Base-by-base conservation (phyloP, 2,888 invertebrate species). In the Cephus sareptanus region DNA sequence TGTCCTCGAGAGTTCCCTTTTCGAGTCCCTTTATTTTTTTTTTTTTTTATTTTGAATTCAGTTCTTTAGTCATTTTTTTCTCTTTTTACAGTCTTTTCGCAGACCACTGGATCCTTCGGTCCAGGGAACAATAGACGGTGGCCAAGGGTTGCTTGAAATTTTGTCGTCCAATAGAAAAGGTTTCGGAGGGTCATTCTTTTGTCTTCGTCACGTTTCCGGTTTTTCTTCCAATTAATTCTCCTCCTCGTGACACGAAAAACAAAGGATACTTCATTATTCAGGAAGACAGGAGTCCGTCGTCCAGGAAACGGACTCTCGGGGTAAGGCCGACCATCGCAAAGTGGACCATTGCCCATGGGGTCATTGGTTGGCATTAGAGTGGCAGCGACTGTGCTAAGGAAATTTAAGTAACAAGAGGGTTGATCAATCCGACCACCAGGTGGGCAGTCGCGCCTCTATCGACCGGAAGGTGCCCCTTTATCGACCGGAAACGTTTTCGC, bases 391-490 rank as follows among this genome's bases (percentile, higher is more conserved):
- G 71, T 71, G 71, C 31, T 71, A 71, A 33, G 71, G 71, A 71
- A 71, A 31, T 71, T 71, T 71, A 31, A 71, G 12, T 71, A 71
- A 71, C 71, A 23, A 71, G 71, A 34, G 71, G 71, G 71, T 71
- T 31, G 71, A 78, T 78, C 78, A 73, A 76, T 78, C 76, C 75
- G 73, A 78, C 74, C 35, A 73, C 77, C 79, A 78, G 80, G 81
- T 82, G 81, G 81, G 79, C 78, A 85, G 89, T 88, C 89, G 89
- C 89, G 87, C 89, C 90, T 90, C 83, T 85, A 84, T 84, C 84
- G 84, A 84, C 83, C 85, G 86, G 85, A 84, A 86, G 86, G 85
- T 86, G 83, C 80, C 81, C 82, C 82, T 80, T 85, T 89, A 89
- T 90, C 90, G 90, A 90, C 90, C 88, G 87, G 86, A 88, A 88